Conservation (phyloP, 2,888 invertebrate species). For the Calameuta filiformis region DNA sequence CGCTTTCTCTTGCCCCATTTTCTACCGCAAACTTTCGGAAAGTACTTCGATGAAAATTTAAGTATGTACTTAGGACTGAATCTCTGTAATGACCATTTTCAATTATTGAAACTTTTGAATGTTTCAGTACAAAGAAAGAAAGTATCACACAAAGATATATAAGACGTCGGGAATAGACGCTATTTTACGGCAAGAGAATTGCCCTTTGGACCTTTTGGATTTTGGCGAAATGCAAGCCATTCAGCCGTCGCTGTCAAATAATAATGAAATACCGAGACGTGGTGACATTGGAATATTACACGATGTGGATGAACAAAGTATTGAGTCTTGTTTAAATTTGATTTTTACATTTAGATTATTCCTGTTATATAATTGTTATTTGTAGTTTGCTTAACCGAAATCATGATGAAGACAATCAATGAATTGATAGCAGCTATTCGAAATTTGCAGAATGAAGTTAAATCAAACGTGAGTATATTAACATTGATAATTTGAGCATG, state of each 20-base stretch:
- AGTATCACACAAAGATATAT: slow-evolving; percentile 55
- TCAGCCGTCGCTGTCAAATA: slow-evolving; percentile 50
- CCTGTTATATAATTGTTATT: slow-evolving; percentile 3
- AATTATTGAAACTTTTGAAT: neutral
- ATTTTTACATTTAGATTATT: slow-evolving; percentile 1
- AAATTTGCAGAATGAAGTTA: slow-evolving; percentile 77
- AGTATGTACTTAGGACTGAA: neutral
- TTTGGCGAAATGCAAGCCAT: slow-evolving; percentile 63
- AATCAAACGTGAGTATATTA: slow-evolving; percentile 62
- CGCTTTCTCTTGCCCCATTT: neutral
- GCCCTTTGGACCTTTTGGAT: slow-evolving; percentile 42
- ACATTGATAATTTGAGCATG: neutral
- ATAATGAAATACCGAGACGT: slow-evolving; percentile 67
- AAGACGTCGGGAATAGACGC: slow-evolving; percentile 47
- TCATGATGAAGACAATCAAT: slow-evolving; percentile 75
- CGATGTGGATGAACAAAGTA: slow-evolving; percentile 72
- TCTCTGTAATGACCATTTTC: neutral
- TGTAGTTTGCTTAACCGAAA: slow-evolving; percentile 62
- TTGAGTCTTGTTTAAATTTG: slow-evolving; percentile 26
- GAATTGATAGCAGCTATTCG: slow-evolving; percentile 76
- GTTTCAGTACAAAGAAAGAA: slow-evolving; percentile 55
- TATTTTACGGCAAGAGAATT: slow-evolving; percentile 55
- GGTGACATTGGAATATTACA: slow-evolving; percentile 77
- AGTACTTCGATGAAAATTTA: neutral
- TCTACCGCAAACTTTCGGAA: neutral